phyloP scores from a whole-genome alignment of 2,113 vertebrate species.

The Rhynchopsitta pachyrhyncha region DNA sequence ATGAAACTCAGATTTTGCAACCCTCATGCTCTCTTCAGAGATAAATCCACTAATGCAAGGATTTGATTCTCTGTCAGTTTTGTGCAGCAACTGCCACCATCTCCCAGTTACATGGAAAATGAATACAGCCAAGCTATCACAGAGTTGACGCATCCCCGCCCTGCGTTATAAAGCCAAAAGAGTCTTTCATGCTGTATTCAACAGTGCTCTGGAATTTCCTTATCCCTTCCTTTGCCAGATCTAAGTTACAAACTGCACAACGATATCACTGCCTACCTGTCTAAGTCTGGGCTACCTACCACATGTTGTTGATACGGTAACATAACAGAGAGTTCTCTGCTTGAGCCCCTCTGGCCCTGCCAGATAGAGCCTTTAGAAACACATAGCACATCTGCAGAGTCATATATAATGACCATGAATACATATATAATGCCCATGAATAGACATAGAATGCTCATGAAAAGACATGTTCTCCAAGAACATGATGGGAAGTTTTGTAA shows the following conservation, averaged over 20 bases:
- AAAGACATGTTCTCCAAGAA: background rate
- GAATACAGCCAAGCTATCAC: background rate
- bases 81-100: background rate
- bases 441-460: background rate
- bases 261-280: background rate
- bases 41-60: background rate
- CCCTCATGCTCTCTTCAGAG: background rate
- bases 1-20: background rate
- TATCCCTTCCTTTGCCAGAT: background rate
- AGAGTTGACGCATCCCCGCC: background rate
- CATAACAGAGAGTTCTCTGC: background rate
- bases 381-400: background rate
- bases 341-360: background rate
- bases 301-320: accelerated
- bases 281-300: background rate
- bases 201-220: background rate
- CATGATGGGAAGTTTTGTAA: background rate
- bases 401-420: background rate
- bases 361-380: background rate
- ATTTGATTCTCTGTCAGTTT: background rate
- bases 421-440: background rate
- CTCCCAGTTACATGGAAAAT: background rate
- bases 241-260: background rate
- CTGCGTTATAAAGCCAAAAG: background rate
- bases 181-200: background rate